Conservation (phyloP, 2,113 vertebrate genomes). For the Chloebia gouldiae region DNA sequence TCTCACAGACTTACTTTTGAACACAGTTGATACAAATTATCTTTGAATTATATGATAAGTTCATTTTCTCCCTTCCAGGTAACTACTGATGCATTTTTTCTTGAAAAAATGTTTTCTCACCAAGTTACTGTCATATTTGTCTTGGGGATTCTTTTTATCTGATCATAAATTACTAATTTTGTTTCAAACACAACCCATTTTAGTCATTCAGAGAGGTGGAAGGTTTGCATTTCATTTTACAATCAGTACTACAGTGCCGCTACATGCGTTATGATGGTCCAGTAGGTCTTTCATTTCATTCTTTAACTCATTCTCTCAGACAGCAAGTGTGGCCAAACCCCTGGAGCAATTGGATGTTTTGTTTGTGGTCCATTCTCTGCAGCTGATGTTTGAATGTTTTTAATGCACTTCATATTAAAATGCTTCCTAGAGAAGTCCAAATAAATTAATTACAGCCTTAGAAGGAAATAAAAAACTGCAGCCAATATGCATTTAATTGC, state of each 20-base stretch:
- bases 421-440: background rate
- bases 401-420: background rate
- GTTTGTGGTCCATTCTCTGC: background rate
- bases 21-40: background rate
- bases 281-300: background rate
- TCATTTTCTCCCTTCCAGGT: background rate
- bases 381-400: background rate
- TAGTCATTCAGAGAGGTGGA: background rate
- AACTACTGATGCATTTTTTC: background rate
- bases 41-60: background rate
- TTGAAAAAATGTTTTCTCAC: background rate
- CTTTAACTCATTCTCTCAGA: background rate
- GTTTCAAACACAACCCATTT: background rate
- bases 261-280: background rate
- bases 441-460: background rate
- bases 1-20: background rate
- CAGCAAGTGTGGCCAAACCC: background rate
- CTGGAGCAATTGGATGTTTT: background rate
- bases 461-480: background rate
- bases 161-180: background rate
- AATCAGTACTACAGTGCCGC: background rate
- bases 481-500: background rate
- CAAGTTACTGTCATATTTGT: background rate
- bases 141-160: background rate
- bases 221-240: background rate